A percentile compares a stretch with the other conserved stretches of the same genome.
Evolutionary conservation across 30 jellyfish, hydroid and myxozoan genomes (phyloP).

Genomic region (Hydra vulgaris): DNA sequence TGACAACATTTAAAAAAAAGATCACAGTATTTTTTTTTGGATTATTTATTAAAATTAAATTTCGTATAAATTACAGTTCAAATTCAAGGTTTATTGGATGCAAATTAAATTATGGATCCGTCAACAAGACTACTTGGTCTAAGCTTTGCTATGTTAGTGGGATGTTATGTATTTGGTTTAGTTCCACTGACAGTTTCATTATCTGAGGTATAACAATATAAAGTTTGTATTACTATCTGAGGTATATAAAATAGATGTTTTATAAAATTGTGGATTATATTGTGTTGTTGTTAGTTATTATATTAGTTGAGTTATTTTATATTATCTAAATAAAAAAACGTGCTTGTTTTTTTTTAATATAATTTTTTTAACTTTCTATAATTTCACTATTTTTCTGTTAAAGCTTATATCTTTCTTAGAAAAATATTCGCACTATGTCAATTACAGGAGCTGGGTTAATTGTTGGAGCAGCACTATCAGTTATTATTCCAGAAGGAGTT

Average conservation of each 20-base stretch:
- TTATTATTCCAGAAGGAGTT: slow-evolving; percentile 93
- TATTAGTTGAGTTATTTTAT: too few relatives aligned
- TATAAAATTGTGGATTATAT: too few relatives aligned
- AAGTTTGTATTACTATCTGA: neutral
- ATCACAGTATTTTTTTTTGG: too few relatives aligned
- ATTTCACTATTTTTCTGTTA: too few relatives aligned
- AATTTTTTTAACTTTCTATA: too few relatives aligned
- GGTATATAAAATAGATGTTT: too few relatives aligned
- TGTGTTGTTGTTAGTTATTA: too few relatives aligned
- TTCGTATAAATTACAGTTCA: too few relatives aligned
- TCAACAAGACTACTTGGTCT: slow-evolving; percentile 44
- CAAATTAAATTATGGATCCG: slow-evolving; percentile 50
- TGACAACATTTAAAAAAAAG: too few relatives aligned
- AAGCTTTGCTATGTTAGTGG: slow-evolving; percentile 82
- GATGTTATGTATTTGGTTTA: slow-evolving; percentile 79
- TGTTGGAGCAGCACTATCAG: slow-evolving; percentile 93
- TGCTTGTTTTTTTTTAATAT: too few relatives aligned
- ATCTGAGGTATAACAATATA: slow-evolving; percentile 49
- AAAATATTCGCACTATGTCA: slow-evolving; percentile 56
- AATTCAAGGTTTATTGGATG: neutral
- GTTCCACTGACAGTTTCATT: slow-evolving; percentile 62
- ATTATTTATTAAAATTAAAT: too few relatives aligned
- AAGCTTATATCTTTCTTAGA: slow-evolving; percentile 42
- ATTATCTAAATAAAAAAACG: too few relatives aligned
- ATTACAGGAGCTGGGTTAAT: slow-evolving; percentile 86